phyloP scores from a whole-genome alignment of 2,888 invertebrate genomes.

The Drosophila fulvimacula region DNA sequence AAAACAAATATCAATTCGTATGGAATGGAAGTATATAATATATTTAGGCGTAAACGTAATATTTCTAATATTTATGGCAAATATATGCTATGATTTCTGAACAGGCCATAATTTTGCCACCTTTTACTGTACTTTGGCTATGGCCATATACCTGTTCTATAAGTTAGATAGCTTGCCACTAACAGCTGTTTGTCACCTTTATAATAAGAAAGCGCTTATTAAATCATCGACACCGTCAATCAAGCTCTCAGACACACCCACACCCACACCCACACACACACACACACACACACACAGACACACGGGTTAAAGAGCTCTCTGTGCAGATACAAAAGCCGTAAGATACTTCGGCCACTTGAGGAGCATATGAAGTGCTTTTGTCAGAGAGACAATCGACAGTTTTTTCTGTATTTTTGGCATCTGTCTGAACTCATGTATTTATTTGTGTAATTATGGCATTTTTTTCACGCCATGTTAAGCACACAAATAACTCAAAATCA shows the following conservation, averaged over 20 bases:
- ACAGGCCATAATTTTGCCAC: not conserved
- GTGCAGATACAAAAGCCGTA: slow-evolving; percentile 46
- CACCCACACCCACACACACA: too few relatives aligned
- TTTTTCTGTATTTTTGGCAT: slow-evolving; percentile 24
- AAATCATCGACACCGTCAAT: slow-evolving; percentile 52
- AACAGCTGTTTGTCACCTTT: slow-evolving; percentile 10
- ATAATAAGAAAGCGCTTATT: slow-evolving; percentile 46
- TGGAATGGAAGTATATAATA: not conserved
- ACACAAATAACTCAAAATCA: slow-evolving; percentile 62
- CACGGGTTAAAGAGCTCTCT: slow-evolving; percentile 39
- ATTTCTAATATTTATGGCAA: not conserved
- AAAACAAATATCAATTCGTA: slow-evolving; percentile 18
- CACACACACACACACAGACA: slow-evolving; percentile 1
- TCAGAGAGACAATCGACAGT: slow-evolving; percentile 35
- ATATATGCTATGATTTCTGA: not conserved
- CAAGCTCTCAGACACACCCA: slow-evolving; percentile 19
- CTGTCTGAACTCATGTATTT: slow-evolving; percentile 52
- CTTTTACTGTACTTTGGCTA: not conserved
- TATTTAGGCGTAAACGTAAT: not conserved
- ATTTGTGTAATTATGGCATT: slow-evolving; percentile 72
- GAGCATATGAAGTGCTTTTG: slow-evolving; percentile 65
- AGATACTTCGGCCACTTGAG: slow-evolving; percentile 46
- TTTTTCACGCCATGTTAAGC: slow-evolving; percentile 68
- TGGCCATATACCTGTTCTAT: not conserved
- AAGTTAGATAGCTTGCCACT: not conserved